Base-by-base conservation (phyloP, 2,888 invertebrate genomes). In the Ichneumoninae sp. region DNA sequence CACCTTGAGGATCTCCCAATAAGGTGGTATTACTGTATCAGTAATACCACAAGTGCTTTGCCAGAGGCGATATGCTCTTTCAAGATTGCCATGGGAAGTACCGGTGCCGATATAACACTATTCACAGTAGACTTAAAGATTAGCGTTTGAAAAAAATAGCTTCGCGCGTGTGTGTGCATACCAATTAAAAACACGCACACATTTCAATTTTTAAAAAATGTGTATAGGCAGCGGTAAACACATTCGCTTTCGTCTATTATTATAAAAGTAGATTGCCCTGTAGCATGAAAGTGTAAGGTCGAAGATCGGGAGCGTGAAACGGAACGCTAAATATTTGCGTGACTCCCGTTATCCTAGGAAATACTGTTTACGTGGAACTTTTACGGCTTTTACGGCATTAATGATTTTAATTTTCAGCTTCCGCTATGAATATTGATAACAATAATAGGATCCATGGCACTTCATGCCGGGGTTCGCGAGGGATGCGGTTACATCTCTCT, bases 11-110 rank as follows among this genome's bases (percentile, higher is more conserved):
- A 22, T n/a, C 30, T 10, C 22, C 4, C 40, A 44, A 79, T 71
- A 78, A 82, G 36, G 13, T 10, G 22, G 13, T 75, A 65, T 79
- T 75, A 70, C 65, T 54, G 26, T 70, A 79, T 83, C 74, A 8
- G 79, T 74, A 75, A 65, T n/a, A n/a, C n/a, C n/a, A n/a, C 47
- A 57, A 77, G 74, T 57, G 22, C 47, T 54, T 36, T 16, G 72
- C 52, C 36, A 71, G n/a, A 8, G 74, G 68, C 60, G 75, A 36
- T 62, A 52, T 22, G 36, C 22, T 3, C 19, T 68, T 19, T 47
- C 65, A 40, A 62, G 40, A 81, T 33, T 65, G 44, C 57, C 57
- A 77, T 50, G 66, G 70, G 47, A 82, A 60, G 52, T 40, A 68
- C 47, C 68, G n/a, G 66, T 72, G 22, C 26, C 47, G 22, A 10